Conservation (phyloP, 2,888 invertebrate genomes). For the Parthenolecanium corni region DNA sequence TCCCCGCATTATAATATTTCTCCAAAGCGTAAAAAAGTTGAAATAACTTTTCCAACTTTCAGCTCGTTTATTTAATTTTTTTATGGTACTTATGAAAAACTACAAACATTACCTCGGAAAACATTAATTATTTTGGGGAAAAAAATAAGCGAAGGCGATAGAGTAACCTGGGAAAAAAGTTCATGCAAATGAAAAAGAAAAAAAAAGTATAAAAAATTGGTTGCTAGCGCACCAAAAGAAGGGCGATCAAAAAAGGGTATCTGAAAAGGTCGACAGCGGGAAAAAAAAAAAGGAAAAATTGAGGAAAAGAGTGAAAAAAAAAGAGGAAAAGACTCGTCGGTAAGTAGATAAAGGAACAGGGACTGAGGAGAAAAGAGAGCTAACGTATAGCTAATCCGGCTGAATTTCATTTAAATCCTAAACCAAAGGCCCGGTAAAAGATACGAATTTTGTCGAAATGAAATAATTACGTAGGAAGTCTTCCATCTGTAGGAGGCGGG, state of each 20-base stretch:
- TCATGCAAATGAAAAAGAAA: slow-evolving; percentile 19
- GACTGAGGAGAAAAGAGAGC: not conserved
- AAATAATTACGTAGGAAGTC: slow-evolving; percentile 6
- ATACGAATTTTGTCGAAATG: slow-evolving; percentile 14
- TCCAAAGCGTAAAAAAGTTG: no score
- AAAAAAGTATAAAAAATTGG: slow-evolving; percentile 11
- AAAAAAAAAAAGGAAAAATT: slow-evolving; percentile 10
- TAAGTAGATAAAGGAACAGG: no score
- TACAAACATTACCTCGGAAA: slow-evolving; percentile 21
- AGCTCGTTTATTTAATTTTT: not conserved
- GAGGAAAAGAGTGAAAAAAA: slow-evolving; percentile 4
- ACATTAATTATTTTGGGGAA: slow-evolving; percentile 18
- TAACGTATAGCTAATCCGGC: not conserved
- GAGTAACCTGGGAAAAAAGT: slow-evolving; percentile 3
- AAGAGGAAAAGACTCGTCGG: no score
- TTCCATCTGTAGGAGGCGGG: not conserved
- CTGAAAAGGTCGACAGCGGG: not conserved
- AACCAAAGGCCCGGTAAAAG: slow-evolving; percentile 10
- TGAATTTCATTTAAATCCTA: not conserved
- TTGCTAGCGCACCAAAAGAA: slow-evolving; percentile 15
- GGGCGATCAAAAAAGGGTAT: slow-evolving; percentile 18
- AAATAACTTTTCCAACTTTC: not conserved
- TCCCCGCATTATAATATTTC: no score
- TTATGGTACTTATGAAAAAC: not conserved
- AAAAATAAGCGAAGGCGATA: slow-evolving; percentile 3